Evolutionary conservation across 2,888 invertebrate genomes (phyloP).

Genomic region (Entomobrya multifasciata): DNA sequence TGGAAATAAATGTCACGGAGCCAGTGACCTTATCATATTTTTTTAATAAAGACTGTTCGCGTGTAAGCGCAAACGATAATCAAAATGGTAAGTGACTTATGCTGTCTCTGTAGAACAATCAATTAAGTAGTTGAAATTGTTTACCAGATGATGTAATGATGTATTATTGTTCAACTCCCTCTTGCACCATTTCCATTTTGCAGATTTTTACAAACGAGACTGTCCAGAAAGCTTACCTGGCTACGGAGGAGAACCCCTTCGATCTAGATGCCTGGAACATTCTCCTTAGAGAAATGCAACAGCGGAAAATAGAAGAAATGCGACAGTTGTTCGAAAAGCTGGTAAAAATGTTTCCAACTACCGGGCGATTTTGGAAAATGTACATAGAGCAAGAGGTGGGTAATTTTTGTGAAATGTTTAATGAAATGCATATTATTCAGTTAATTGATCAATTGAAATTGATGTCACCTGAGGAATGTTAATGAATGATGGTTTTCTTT

Average conservation of each 20-base stretch:
- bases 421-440: not conserved
- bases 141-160: too few species aligned
- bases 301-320: conserved; percentile 92
- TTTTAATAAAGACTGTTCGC: conserved; percentile 15
- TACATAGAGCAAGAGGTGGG: conserved; percentile 98
- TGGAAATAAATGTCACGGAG: not conserved
- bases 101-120: not conserved
- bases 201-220: conserved; percentile 84
- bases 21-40: not conserved
- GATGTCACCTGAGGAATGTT: too few species aligned
- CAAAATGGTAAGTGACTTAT: conserved; percentile 30
- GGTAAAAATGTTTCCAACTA: conserved; percentile 96
- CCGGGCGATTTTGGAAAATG: conserved; percentile 99
- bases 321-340: conserved; percentile 95
- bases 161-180: not conserved
- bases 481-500: conserved; percentile 58
- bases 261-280: conserved; percentile 99
- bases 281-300: conserved; percentile 95
- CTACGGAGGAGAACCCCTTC: conserved; percentile 93
- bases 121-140: not conserved
- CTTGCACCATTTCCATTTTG: conserved; percentile 21
- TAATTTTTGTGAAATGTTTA: not conserved
- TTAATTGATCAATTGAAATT: too few species aligned
- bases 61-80: conserved; percentile 15
- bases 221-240: conserved; percentile 90